Evolutionary conservation across 1,140 invertebrate genomes (phyloP).

Genomic region (Drosophila pectinifera): DNA sequence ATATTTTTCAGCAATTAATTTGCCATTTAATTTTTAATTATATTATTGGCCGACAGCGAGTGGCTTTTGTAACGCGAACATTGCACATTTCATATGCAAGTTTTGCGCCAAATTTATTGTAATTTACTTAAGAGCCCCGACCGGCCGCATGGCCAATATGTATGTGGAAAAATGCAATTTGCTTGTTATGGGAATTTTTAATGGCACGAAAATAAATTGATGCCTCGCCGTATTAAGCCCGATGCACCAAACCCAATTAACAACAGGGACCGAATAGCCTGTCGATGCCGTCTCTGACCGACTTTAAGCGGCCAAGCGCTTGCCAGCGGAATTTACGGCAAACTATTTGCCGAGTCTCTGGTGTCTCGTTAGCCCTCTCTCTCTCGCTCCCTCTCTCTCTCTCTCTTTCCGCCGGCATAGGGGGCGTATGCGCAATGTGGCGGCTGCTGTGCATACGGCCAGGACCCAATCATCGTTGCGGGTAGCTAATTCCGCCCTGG

Average conservation of each 20-base stretch:
- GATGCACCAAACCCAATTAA: constrained; percentile 63
- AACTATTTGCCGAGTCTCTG: constrained; percentile 58
- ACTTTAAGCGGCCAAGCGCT: constrained; percentile 41
- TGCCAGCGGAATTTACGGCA: constrained; percentile 37
- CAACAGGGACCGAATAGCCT: constrained; percentile 36
- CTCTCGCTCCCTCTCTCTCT: neutral
- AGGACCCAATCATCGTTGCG: constrained; percentile 50
- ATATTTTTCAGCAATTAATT: constrained; percentile 71
- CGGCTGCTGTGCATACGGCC: constrained; percentile 7
- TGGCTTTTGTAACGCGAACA: constrained; percentile 45
- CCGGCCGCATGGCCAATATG: constrained; percentile 13
- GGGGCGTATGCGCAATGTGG: constrained; percentile 52
- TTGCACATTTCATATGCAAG: constrained; percentile 60
- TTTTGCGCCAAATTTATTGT: constrained; percentile 64
- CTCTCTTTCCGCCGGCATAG: constrained; percentile 1
- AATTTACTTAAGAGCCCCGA: constrained; percentile 72
- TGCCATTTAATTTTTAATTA: constrained; percentile 79
- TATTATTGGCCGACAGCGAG: constrained; percentile 61
- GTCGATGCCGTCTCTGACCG: constrained; percentile 18
- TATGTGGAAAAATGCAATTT: constrained; percentile 53
- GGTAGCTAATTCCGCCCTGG: constrained; percentile 40
- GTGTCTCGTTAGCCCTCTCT: constrained; percentile 30
- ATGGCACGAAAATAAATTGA: constrained; percentile 66
- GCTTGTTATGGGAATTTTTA: constrained; percentile 55
- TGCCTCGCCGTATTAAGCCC: constrained; percentile 58